phyloP scores from a whole-genome alignment of 2,113 vertebrate species.

The Grus americana region DNA sequence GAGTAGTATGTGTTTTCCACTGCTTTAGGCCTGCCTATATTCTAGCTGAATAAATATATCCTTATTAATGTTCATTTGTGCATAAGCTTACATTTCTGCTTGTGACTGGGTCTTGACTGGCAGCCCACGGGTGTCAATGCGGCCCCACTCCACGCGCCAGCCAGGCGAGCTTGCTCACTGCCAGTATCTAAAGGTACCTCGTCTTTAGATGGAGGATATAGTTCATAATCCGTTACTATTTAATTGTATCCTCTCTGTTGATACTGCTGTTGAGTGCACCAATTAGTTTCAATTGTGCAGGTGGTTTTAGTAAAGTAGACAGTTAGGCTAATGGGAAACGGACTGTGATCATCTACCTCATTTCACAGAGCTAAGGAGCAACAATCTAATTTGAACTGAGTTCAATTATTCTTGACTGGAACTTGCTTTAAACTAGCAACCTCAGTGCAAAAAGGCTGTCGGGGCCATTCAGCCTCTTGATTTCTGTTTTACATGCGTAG shows the following conservation, averaged over 20 bases:
- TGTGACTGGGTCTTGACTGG: background rate
- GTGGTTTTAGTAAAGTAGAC: conserved; percentile 53
- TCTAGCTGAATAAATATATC: conserved; percentile 20
- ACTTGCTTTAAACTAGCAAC: conserved; percentile 36
- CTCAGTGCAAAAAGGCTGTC: background rate
- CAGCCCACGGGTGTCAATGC: background rate
- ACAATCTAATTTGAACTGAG: conserved; percentile 36
- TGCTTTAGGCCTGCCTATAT: background rate
- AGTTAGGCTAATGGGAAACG: conserved; percentile 40
- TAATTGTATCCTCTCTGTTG: conserved; percentile 36
- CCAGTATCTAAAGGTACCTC: background rate
- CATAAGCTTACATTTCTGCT: background rate
- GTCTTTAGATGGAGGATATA: background rate
- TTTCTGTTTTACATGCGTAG: background rate
- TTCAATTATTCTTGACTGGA: conserved; percentile 55
- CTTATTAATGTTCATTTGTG: background rate
- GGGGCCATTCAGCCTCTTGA: background rate
- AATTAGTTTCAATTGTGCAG: conserved; percentile 61
- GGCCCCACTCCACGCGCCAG: background rate
- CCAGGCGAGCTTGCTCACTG: background rate
- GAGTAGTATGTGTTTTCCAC: background rate
- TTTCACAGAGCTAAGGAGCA: conserved; percentile 46
- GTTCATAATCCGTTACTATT: conserved; percentile 19
- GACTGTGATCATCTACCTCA: conserved; percentile 50
- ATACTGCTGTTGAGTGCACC: background rate